A percentile compares a stretch with the other conserved stretches of the same genome.
phyloP scores from a whole-genome alignment of 2,113 vertebrate species.

The Corvus cornix region DNA sequence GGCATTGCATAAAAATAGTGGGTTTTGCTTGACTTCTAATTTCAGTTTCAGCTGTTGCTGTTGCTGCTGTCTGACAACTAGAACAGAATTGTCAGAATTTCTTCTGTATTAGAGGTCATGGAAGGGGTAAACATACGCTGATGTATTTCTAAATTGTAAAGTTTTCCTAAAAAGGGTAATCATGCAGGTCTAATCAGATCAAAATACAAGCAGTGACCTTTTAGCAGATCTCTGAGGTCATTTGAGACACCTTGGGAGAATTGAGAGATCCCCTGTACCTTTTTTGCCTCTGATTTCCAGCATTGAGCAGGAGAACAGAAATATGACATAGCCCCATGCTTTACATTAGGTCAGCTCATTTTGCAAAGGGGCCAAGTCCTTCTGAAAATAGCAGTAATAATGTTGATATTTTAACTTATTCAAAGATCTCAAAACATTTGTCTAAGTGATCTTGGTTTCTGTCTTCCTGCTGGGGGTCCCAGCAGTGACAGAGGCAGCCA shows the following conservation, averaged over 20 bases:
- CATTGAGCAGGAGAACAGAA: neutral
- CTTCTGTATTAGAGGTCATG: neutral
- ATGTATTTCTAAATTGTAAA: neutral
- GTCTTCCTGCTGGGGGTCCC: neutral
- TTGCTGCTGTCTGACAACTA: neutral
- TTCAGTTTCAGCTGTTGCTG: neutral
- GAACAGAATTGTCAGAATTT: neutral
- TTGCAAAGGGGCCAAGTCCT: neutral
- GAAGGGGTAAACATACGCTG: neutral
- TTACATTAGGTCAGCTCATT: neutral
- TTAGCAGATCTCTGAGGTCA: neutral
- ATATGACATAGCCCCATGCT: rapidly evolving
- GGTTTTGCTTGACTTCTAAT: neutral
- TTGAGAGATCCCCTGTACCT: neutral
- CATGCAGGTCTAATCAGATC: neutral
- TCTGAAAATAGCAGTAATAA: neutral
- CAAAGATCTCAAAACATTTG: neutral
- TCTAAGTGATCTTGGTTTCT: neutral
- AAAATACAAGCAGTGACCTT: neutral
- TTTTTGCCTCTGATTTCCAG: neutral
- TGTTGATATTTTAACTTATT: neutral
- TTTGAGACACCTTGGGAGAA: neutral
- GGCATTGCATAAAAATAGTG: neutral
- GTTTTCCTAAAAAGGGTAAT: neutral
- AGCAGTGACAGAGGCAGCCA: neutral